Conservation (phyloP, 2,113 vertebrate genomes). For the Cyanocitta stelleri region DNA sequence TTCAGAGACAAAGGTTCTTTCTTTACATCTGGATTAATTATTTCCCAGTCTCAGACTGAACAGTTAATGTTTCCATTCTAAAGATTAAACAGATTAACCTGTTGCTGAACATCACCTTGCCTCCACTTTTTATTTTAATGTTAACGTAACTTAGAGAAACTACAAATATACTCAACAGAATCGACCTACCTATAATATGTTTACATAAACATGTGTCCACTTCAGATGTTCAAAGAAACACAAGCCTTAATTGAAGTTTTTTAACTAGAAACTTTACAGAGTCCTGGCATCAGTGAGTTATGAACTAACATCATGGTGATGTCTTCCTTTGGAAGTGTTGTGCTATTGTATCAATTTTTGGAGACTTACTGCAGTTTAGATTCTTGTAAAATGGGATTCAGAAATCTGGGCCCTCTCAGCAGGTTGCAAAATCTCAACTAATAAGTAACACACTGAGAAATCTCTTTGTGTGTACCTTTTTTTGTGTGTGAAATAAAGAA, state of each 20-base stretch:
- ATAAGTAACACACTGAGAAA: not conserved
- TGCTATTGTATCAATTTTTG: not conserved
- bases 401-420: not conserved
- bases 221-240: not conserved
- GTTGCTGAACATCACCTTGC: not conserved
- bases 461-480: not conserved
- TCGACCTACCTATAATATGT: not conserved
- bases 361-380: not conserved
- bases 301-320: not conserved
- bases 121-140: not conserved
- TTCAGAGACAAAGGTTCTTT: not conserved
- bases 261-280: not conserved
- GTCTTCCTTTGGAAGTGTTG: not conserved
- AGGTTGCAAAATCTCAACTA: not conserved
- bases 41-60: not conserved
- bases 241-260: not conserved
- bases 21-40: not conserved
- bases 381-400: not conserved
- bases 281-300: not conserved
- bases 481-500: not conserved
- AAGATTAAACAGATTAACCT: not conserved
- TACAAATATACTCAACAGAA: not conserved
- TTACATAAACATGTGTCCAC: not conserved
- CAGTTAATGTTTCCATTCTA: not conserved
- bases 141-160: not conserved